Conservation (phyloP, 53 echinoderm and acorn worm species). For the Zoroaster sp. region DNA sequence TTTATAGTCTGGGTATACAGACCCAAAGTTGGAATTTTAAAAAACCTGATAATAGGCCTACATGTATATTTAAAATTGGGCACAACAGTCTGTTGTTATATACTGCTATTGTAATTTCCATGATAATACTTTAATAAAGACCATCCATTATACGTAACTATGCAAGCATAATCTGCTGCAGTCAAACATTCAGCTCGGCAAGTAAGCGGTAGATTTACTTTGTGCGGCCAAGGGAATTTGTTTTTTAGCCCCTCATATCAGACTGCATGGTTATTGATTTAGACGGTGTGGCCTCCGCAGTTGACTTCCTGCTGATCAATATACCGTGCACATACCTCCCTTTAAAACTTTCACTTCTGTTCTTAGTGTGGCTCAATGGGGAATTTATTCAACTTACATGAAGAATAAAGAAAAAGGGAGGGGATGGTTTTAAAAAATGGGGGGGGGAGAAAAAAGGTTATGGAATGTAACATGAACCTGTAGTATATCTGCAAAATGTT, state of each 20-base stretch:
- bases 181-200: neutral
- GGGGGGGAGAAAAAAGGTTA: too few species aligned
- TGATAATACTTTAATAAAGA: neutral
- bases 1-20: too few species aligned
- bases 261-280: conserved; percentile 22
- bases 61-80: too few species aligned
- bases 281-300: conserved; percentile 18
- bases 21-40: too few species aligned
- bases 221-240: neutral
- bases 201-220: neutral
- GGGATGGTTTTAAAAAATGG: neutral
- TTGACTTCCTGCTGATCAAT: conserved; percentile 23
- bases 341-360: conserved; percentile 10
- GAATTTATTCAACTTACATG: neutral
- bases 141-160: neutral
- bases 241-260: conserved; percentile 9
- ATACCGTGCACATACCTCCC: neutral
- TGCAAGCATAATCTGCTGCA: neutral
- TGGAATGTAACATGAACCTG: neutral
- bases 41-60: too few species aligned
- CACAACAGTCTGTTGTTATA: too few species aligned
- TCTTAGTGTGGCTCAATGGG: neutral
- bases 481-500: too few species aligned
- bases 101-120: too few species aligned
- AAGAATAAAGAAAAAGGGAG: neutral